Evolutionary conservation across 2,113 vertebrate species (phyloP), one percentile per base, ranked within the genome.

Genomic region (Platichthys stellatus): DNA sequence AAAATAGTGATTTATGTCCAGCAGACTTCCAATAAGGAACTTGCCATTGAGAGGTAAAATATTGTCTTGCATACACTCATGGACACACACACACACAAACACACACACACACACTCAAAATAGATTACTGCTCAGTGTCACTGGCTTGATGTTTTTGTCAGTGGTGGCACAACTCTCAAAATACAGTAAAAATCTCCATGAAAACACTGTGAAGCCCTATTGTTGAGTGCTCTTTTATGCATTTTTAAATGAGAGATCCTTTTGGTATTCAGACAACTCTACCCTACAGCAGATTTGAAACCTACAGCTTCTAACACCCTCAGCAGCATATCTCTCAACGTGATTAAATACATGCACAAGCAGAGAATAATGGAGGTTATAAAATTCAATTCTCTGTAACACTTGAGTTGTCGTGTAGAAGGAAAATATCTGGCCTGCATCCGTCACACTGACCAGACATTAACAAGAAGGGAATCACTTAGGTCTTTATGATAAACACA

Each of bases 1-100:
- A 99, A 99, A 91, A 98, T 99, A 65, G 97, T 99, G 75, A 97
- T 99, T 76, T 98, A 97, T 18, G 96, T 99, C 38, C 98, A 98
- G 64, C 98, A 99, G 92, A 97, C 96, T 6, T 98, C 96, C 40
- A 99, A 99, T 86, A 99, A 99, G 87, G 98, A 99, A 60, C 95
- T 99, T 91, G 96, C 97, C 62, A 98, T 99, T 78, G 98, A 99
- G 93, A 97, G 98, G 98, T 99, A 96, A 91, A 35, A 18, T 74
- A 80, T 28, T 28, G 26, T 28, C 26, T 28, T 28, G 26, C 26
- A 28, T 3, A 28, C 26, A 28, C 26, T 28, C 26, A 66, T 5
- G 47, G 47, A 71, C 28, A 73, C 70, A 69, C 43, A 76, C 40
- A 24, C 26, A 28, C 26, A 28, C 26, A 71, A 26, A 73, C 70